Evolutionary conservation across 2,888 invertebrate species (phyloP).

Genomic region (Lottia scabra): DNA sequence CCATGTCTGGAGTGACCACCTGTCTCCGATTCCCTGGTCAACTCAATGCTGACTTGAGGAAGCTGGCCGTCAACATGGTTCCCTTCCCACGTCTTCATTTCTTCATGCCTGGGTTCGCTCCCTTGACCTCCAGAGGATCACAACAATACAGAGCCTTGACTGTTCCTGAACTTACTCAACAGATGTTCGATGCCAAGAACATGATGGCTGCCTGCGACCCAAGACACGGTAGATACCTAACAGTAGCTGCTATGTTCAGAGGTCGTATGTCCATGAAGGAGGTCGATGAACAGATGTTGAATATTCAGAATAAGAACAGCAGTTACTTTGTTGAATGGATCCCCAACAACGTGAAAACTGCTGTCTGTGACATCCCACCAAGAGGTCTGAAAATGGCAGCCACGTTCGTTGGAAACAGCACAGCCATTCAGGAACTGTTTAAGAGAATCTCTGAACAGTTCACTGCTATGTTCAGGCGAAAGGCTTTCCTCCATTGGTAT

Average conservation of each 20-base stretch:
- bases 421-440: conserved; percentile 1
- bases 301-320: conserved; percentile 3
- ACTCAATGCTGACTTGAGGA: background rate
- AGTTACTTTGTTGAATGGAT: conserved; percentile 5
- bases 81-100: background rate
- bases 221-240: background rate
- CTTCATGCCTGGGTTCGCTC: conserved; percentile 1
- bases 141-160: background rate
- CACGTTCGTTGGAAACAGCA: background rate
- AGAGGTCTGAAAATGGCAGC: conserved; percentile 2
- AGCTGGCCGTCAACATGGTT: background rate
- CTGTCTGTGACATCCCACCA: conserved; percentile 1
- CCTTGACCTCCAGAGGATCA: background rate
- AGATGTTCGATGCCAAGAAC: conserved; percentile 4
- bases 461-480: conserved; percentile 1
- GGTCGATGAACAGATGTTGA: conserved; percentile 1
- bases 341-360: background rate
- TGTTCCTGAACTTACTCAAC: background rate
- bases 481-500: conserved; percentile 6
- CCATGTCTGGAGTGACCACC: conserved; percentile 1
- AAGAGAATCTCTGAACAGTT: background rate
- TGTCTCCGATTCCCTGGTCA: conserved; percentile 1
- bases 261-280: conserved; percentile 3
- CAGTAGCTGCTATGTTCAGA: conserved; percentile 1
- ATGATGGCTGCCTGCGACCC: background rate